Evolutionary conservation across 2,888 invertebrate genomes (phyloP), one percentile per base, ranked within the genome.

Genomic region (Rhodophaea formosa): DNA sequence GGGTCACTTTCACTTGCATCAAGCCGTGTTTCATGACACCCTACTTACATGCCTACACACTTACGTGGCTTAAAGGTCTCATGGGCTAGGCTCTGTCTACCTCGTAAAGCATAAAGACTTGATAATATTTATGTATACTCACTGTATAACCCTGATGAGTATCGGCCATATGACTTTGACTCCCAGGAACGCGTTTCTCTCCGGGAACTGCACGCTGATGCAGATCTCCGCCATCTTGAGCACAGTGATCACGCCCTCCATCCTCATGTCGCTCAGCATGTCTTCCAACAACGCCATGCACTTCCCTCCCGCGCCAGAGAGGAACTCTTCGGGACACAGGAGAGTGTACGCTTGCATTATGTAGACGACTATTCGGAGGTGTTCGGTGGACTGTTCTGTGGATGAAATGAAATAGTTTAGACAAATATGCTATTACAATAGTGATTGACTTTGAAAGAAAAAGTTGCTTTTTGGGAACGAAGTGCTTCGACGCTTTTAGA

Each of bases 271-370:
- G 15, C 94, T 92, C 65, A 98, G 88, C 81, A 97, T 91, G 56
- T 94, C 93, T 65, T 94, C 94, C 61, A 97, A 92, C 10, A 95
- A 91, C 0, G 93, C 90, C 65, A 97, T 93, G 62, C 98, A 93
- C 53, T 93, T 92, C 10, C 92, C 91, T 0, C 97, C 97, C 60
- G 95, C 94, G 8, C 93, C 94, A 67, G 94, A 89, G 60, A 97
- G 91, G 75, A 96, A 96, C 66, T 95, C 93, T 71, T 95, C 94
- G 0, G 97, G 96, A 63, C 95, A 95, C 10, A 98, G 85, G 14
- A 97, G 84, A 0, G 97, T 93, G 79, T 97, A 97, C 0, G 95
- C 96, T 80, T 96, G 94, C 78, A 96, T 95, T 75, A 98, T 95
- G 71, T 95, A 94, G 12, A 97, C 92, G 63, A 96, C 95, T 59